Conservation (phyloP, 2,888 invertebrate genomes). For the Antheraea yamamai region DNA sequence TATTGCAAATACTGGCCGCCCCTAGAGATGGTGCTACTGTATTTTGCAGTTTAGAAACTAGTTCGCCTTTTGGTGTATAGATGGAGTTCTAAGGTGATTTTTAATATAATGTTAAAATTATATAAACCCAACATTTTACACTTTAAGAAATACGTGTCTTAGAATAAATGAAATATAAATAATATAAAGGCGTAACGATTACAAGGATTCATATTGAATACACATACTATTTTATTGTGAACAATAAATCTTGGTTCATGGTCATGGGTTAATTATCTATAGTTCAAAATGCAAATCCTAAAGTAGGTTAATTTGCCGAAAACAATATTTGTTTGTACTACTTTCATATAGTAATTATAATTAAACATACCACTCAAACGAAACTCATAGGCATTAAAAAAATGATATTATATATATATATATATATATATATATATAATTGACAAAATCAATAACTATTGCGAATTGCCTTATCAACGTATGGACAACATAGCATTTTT, state of each 20-base stretch:
- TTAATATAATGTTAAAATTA: background rate
- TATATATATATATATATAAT: background rate
- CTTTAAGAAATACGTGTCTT: background rate
- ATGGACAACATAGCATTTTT: background rate
- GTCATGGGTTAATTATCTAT: background rate
- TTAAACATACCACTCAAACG: background rate
- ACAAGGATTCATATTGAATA: background rate
- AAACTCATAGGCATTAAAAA: background rate
- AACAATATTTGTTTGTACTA: background rate
- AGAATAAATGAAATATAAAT: background rate
- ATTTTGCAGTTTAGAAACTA: constrained; percentile 63
- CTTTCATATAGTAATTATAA: background rate
- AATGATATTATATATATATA: no score
- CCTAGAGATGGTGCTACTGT: constrained; percentile 78
- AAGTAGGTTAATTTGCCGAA: background rate
- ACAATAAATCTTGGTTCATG: no score
- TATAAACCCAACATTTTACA: background rate
- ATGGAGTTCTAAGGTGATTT: constrained; percentile 53
- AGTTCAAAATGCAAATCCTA: background rate
- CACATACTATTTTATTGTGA: background rate
- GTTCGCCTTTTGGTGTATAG: constrained; percentile 71
- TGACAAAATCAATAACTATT: background rate
- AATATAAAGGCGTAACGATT: background rate
- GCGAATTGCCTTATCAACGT: background rate
- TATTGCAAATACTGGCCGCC: constrained; percentile 62